phyloP scores from a whole-genome alignment of 1,140 invertebrate species.

The Probaryconus sp. region DNA sequence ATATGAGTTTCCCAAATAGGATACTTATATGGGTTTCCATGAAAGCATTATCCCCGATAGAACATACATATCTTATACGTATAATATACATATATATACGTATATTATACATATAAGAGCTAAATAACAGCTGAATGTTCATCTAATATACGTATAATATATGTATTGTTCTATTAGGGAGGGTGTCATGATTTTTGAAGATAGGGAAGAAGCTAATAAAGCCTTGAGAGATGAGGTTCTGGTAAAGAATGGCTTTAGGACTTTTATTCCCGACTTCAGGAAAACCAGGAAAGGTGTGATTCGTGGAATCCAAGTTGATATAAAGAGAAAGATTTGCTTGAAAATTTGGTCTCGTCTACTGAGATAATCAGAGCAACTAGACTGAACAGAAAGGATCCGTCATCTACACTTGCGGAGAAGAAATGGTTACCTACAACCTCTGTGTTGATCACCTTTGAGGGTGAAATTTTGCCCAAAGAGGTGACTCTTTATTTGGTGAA shows the following conservation, averaged over 20 bases:
- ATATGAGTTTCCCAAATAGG: too few relatives aligned
- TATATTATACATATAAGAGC: too few relatives aligned
- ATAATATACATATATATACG: too few relatives aligned
- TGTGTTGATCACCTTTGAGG: constrained; percentile 16
- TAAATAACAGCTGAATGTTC: too few relatives aligned
- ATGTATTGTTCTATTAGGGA: too few relatives aligned
- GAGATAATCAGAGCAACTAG: constrained; percentile 6
- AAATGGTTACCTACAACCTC: constrained; percentile 34
- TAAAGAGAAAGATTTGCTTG: neutral
- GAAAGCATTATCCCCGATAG: too few relatives aligned
- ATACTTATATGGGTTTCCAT: too few relatives aligned
- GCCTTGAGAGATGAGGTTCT: constrained; percentile 15
- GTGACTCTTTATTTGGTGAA: constrained; percentile 24
- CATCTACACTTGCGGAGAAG: neutral
- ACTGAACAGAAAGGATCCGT: constrained; percentile 25
- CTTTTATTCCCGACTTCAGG: constrained; percentile 35
- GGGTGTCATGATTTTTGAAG: constrained; percentile 24
- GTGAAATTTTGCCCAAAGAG: constrained; percentile 10
- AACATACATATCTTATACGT: too few relatives aligned
- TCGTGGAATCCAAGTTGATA: constrained; percentile 12
- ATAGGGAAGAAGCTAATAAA: constrained; percentile 24
- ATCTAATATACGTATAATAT: too few relatives aligned
- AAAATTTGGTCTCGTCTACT: neutral
- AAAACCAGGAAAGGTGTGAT: constrained; percentile 20
- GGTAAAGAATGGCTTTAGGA: constrained; percentile 1